These are phyloP conservation scores for Pachyuromys duprasi DNA, from an alignment of 2,797 vertebrate genomes.

Conservation along the genomic window DNA sequence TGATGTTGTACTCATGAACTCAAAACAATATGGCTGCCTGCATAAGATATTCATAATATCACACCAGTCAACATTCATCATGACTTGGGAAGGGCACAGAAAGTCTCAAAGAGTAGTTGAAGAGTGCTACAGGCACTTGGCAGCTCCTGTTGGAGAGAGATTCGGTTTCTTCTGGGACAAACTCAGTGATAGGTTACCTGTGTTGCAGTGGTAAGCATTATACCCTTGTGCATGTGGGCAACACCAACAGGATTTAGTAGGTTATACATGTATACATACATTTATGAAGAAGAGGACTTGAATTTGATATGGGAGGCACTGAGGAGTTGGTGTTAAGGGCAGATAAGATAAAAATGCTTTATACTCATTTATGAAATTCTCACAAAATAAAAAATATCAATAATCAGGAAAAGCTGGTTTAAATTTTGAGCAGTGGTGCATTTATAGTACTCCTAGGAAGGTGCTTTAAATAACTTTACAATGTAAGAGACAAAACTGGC, in stretches of 20 bases:
- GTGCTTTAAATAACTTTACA: constrained; percentile 55
- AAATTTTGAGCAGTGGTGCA: constrained; percentile 49
- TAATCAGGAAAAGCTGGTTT: not conserved
- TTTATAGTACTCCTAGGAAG: constrained; percentile 43
- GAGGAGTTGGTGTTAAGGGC: not conserved
- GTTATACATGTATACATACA: not conserved
- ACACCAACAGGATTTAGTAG: not conserved
- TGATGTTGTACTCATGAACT: not conserved
- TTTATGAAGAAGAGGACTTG: not conserved
- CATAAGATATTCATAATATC: not conserved
- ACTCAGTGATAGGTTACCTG: not conserved
- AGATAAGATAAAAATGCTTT: not conserved
- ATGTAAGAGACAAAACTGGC: constrained; percentile 45
- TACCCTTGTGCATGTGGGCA: not conserved
- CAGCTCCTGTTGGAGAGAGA: not conserved
- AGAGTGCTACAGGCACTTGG: not conserved
- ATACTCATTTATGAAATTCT: not conserved
- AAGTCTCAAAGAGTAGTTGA: not conserved
- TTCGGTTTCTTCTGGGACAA: not conserved
- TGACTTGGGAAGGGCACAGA: not conserved
- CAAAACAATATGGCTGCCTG: not conserved
- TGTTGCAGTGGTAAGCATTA: not conserved
- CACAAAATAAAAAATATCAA: not conserved
- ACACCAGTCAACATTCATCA: not conserved
- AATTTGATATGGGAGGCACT: not conserved